Conservation (phyloP, 2,797 vertebrate species). For the Natrix natrix region DNA sequence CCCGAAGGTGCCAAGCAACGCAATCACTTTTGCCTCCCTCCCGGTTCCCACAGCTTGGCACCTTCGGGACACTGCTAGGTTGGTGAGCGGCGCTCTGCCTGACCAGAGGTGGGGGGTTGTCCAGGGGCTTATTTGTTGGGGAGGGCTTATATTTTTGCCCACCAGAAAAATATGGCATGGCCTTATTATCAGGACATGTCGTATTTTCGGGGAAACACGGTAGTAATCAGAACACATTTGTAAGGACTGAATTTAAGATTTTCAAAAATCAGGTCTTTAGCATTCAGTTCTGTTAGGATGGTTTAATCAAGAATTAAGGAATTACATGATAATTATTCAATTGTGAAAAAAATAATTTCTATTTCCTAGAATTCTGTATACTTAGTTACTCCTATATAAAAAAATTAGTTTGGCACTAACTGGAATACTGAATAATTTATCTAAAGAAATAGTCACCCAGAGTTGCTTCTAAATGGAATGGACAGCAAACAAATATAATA, state of each 20-base stretch:
- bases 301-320: not conserved
- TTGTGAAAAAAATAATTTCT: not conserved
- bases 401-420: not conserved
- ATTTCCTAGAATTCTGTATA: not conserved
- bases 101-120: no score
- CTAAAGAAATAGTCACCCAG: not conserved
- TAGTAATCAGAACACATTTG: not conserved
- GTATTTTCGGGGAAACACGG: no score
- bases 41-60: no score
- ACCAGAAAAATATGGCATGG: no score
- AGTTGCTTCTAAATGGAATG: not conserved
- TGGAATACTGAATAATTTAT: not conserved
- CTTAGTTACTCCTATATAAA: not conserved
- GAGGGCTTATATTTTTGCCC: no score
- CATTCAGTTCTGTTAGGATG: not conserved
- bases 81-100: no score
- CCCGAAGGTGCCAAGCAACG: no score
- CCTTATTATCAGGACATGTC: no score
- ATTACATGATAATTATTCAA: not conserved
- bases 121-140: no score
- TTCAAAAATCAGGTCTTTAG: not conserved
- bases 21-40: no score
- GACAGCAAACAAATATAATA: not conserved
- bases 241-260: not conserved
- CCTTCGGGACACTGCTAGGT: no score